Base-by-base conservation (phyloP, 2,888 invertebrate genomes). In the Eristalinus aeneus region DNA sequence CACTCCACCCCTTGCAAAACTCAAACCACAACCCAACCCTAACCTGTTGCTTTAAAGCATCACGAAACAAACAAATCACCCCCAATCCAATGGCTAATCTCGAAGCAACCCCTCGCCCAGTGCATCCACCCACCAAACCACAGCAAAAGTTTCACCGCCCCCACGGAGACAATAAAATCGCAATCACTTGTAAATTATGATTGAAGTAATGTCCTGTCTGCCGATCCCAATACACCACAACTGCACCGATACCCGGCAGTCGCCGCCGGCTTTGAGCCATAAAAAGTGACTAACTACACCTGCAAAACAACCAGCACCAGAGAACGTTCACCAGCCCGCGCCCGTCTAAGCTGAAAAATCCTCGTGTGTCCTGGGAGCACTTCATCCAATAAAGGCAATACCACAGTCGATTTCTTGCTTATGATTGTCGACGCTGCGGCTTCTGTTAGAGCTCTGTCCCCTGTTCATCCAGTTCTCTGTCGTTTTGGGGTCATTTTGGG, bases 201-300 rank as follows among this genome's bases (percentile, higher is more conserved):
- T 83, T 87, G 79, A 87, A 87, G 75, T 83, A 83, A 86, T 82
- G 78, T 87, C 83, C 87, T 72, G 78, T 78, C 74, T 83, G 74
- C 36, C 58, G 77, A 67, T 78, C 82, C 20, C 73, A 46, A 46
- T 73, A 22, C 64, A 67, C 77, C 31, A 54, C 67, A 77, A 72
- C 82, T 34, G 58, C 58, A 68, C 54, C 67, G 73, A 67, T 58
- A 73, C 68, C 63, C 27, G 5, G 27, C 27, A 27, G 27, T 5
- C 2, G 27, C 73, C 78, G 58, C 20, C 23, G 78, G 83, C 54
- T 73, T 69, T 54, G 71, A 73, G 72, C 72, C 78, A 87, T 87
- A 87, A 87, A 87, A 87, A 87, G 75, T 87, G 87, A 87, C 87
- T 87, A 78, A 87, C 83, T 87, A 83, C 79, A 83, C 83, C 83